Conservation (phyloP, 2,888 invertebrate genomes). For the Caradrina kadenii region DNA sequence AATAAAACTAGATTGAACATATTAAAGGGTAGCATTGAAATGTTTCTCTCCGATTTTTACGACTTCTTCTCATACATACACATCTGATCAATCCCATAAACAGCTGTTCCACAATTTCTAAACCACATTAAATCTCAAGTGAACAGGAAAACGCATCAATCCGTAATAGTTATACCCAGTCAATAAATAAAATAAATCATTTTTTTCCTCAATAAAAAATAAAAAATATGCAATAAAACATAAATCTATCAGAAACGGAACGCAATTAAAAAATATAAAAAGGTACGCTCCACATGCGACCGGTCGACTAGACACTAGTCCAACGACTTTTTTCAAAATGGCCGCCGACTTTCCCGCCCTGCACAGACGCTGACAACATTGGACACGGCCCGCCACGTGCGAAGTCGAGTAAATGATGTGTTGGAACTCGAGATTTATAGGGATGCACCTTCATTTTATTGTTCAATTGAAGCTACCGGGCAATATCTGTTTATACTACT, state of each 20-base stretch:
- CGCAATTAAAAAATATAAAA: conserved; percentile 68
- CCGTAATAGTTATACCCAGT: conserved; percentile 41
- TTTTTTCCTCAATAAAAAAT: conserved; percentile 50
- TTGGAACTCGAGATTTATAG: conserved; percentile 66
- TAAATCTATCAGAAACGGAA: conserved; percentile 63
- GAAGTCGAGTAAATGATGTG: conserved; percentile 73
- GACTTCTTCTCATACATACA: conserved; percentile 19
- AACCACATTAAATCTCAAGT: conserved; percentile 34
- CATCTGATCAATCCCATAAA: conserved; percentile 39
- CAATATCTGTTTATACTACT: conserved; percentile 34
- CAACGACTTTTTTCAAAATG: conserved; percentile 84
- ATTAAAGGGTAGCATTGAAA: conserved; percentile 9
- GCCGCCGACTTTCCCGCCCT: conserved; percentile 78
- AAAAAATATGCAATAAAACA: conserved; percentile 59
- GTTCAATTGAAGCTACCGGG: conserved; percentile 57
- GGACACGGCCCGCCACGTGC: conserved; percentile 79
- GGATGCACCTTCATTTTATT: conserved; percentile 65
- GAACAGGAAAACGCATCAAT: conserved; percentile 51
- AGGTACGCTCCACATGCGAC: conserved; percentile 58
- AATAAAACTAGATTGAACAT: conserved; percentile 13
- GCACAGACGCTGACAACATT: conserved; percentile 76
- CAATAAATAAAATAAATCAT: conserved; percentile 59
- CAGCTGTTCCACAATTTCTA: conserved; percentile 32
- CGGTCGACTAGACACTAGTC: conserved; percentile 71
- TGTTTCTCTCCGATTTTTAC: conserved; percentile 10